Evolutionary conservation across 2,888 invertebrate species (phyloP).

Genomic region (Drosophila aldrichi): DNA sequence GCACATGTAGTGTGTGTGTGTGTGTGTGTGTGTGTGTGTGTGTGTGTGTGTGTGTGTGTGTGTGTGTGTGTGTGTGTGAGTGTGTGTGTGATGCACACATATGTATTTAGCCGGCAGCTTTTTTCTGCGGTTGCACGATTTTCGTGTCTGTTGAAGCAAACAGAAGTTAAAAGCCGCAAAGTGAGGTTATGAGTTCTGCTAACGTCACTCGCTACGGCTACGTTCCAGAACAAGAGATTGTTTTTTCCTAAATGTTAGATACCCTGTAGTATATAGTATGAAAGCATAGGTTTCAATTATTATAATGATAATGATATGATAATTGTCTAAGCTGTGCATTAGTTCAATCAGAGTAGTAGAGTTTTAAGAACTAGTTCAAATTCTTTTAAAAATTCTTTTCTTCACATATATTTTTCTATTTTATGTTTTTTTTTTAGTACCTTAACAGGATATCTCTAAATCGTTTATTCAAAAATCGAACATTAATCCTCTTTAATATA

Average conservation of each 20-base stretch:
- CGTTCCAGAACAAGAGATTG: not conserved
- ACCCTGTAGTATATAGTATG: not conserved
- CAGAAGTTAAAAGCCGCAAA: conserved; percentile 24
- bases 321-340: too few species aligned
- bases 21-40: not conserved
- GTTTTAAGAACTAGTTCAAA: too few species aligned
- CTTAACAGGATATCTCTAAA: not conserved
- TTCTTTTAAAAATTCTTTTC: too few species aligned
- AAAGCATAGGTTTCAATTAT: too few species aligned
- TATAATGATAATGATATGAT: too few species aligned
- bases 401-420: too few species aligned
- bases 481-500: too few species aligned
- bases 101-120: conserved; percentile 1
- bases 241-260: not conserved
- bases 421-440: too few species aligned
- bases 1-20: not conserved
- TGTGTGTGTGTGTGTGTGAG: too few species aligned
- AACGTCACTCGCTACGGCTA: conserved; percentile 6
- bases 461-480: too few species aligned
- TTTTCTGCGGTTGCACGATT: conserved; percentile 10
- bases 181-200: conserved; percentile 35
- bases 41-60: not conserved
- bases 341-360: too few species aligned
- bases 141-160: conserved; percentile 23
- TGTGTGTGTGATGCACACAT: too few species aligned